Conservation (phyloP, 2,113 vertebrate genomes). For the Cebus imitator region DNA sequence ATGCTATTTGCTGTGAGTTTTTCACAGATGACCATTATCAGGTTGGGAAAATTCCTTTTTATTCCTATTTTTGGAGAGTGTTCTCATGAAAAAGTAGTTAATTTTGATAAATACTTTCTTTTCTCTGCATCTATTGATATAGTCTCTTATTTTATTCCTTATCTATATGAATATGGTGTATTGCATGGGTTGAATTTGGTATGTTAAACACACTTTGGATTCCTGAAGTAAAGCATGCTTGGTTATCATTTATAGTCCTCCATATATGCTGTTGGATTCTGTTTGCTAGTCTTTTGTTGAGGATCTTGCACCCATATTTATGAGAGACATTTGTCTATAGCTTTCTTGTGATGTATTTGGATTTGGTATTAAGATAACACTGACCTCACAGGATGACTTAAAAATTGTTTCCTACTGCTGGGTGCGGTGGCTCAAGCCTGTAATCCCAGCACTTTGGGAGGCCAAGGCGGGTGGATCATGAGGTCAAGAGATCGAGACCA, state of each 20-base stretch:
- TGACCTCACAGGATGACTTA: background rate
- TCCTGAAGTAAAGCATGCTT: background rate
- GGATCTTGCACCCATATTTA: too few relatives aligned
- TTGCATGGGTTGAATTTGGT: background rate
- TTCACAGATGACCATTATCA: background rate
- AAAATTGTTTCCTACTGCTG: background rate
- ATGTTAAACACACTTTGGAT: background rate
- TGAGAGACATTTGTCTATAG: too few relatives aligned
- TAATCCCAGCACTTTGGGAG: too few relatives aligned
- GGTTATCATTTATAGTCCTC: background rate
- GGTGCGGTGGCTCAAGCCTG: too few relatives aligned
- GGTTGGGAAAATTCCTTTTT: background rate
- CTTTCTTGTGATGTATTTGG: too few relatives aligned
- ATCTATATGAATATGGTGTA: background rate
- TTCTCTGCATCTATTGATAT: background rate
- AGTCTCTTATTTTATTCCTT: background rate
- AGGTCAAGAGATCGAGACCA: too few relatives aligned
- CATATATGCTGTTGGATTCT: background rate
- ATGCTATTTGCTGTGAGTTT: background rate
- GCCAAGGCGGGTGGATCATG: too few relatives aligned
- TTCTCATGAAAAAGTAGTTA: background rate
- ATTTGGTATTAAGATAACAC: too few relatives aligned
- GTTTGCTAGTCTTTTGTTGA: too few relatives aligned
- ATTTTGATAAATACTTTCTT: background rate
- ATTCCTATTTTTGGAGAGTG: background rate